Percentiles rank a stretch among this genome's conserved stretches.
phyloP scores from a whole-genome alignment of 2,113 vertebrate genomes.

The Cryptomyrus ogoouensis region DNA sequence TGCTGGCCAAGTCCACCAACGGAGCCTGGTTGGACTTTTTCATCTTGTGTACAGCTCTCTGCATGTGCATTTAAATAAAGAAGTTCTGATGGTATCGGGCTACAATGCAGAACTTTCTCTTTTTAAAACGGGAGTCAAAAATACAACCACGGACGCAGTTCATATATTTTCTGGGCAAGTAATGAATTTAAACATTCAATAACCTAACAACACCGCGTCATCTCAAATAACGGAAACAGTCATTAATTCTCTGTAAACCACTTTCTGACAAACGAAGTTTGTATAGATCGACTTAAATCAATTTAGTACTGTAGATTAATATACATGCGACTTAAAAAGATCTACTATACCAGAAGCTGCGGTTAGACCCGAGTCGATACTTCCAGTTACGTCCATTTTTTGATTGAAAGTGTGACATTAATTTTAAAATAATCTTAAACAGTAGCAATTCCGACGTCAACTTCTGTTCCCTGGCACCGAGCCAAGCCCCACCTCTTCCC shows the following conservation, averaged over 20 bases:
- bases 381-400: constrained; percentile 1
- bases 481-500: neutral
- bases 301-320: neutral
- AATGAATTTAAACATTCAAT: neutral
- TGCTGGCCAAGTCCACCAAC: constrained; percentile 42
- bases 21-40: constrained; percentile 17
- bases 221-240: neutral
- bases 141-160: neutral
- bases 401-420: neutral
- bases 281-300: neutral
- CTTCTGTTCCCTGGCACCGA: neutral
- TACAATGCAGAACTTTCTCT: neutral
- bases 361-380: neutral
- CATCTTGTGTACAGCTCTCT: constrained; percentile 16
- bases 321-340: neutral
- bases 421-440: neutral
- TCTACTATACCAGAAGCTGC: neutral
- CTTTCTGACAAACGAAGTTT: neutral
- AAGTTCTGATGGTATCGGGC: neutral
- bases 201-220: neutral
- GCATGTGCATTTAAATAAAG: constrained; percentile 47
- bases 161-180: neutral
- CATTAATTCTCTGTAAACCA: neutral
- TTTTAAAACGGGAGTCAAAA: neutral
- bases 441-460: neutral